These are phyloP conservation scores for Spodoptera frugiperda DNA, from an alignment of 1,140 invertebrate species.

Conservation along the genomic window DNA sequence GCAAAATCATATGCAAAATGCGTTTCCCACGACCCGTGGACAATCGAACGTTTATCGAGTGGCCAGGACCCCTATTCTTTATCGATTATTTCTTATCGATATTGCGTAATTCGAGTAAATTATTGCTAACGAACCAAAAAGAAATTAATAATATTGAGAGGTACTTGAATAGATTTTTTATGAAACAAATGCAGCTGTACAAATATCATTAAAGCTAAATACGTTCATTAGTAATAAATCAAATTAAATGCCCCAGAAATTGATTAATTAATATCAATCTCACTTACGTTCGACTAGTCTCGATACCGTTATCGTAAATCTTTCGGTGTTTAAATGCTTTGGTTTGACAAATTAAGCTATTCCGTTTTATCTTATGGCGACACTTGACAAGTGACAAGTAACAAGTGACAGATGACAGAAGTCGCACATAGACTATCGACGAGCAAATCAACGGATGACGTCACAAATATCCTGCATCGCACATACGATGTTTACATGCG, in stretches of 20 bases:
- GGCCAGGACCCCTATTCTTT: slow-evolving; percentile 48
- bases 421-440: too few species aligned
- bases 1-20: slow-evolving; percentile 74
- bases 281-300: slow-evolving; percentile 2
- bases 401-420: too few species aligned
- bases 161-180: too few species aligned
- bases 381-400: too few species aligned
- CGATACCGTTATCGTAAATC: slow-evolving; percentile 44
- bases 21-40: slow-evolving; percentile 73
- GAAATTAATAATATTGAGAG: background rate
- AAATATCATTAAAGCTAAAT: slow-evolving; percentile 27
- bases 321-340: slow-evolving; percentile 39
- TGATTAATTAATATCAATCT: slow-evolving; percentile 42
- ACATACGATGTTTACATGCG: too few species aligned
- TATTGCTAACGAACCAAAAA: background rate
- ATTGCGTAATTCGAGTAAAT: slow-evolving; percentile 10
- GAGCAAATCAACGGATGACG: too few species aligned
- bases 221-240: slow-evolving; percentile 32
- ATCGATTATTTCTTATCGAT: slow-evolving; percentile 34
- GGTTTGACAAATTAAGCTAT: slow-evolving; percentile 52
- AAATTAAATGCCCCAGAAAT: slow-evolving; percentile 42
- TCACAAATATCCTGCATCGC: too few species aligned
- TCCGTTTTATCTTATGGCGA: slow-evolving; percentile 47
- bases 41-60: slow-evolving; percentile 71
- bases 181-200: background rate